These are phyloP conservation scores for Acanthosepion esculentum DNA, from an alignment of 2,888 invertebrate species.

Conservation along the genomic window DNA sequence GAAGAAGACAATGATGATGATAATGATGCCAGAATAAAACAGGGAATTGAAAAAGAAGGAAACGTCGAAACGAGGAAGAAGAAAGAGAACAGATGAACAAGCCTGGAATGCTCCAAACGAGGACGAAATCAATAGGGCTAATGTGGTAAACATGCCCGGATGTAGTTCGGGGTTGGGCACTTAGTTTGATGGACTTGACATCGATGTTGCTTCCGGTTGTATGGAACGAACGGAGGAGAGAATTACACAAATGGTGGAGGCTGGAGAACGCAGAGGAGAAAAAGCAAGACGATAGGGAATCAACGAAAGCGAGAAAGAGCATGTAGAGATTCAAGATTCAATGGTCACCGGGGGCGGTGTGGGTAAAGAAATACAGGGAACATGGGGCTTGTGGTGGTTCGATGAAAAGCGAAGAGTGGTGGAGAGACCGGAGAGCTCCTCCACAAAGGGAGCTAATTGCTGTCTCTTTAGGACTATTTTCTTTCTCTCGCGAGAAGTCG, in stretches of 20 bases:
- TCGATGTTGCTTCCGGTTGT: not conserved
- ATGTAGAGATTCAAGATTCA: not conserved
- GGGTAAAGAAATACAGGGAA: not conserved
- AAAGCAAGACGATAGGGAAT: not conserved
- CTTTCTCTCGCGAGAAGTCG: constrained; percentile 33
- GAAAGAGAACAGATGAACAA: not conserved
- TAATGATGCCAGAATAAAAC: no score
- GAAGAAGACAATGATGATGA: no score
- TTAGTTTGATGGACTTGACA: constrained; percentile 33
- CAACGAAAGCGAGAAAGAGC: not conserved
- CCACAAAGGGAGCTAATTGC: constrained; percentile 33
- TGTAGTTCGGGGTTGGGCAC: constrained; percentile 33
- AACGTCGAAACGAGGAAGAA: not conserved
- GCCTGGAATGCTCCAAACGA: not conserved
- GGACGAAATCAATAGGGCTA: not conserved
- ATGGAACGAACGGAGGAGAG: not conserved
- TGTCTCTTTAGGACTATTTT: not conserved
- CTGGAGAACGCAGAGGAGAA: not conserved
- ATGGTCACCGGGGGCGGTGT: not conserved
- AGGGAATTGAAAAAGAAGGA: not conserved
- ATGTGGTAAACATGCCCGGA: constrained; percentile 33
- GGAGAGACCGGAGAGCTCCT: not conserved
- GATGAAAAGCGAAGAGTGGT: no score
- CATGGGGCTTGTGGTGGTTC: not conserved
- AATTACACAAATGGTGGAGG: not conserved